Percentiles rank a stretch among this genome's conserved stretches.
Conservation (phyloP, 2,888 invertebrate genomes). For the Plebejus melissa region DNA sequence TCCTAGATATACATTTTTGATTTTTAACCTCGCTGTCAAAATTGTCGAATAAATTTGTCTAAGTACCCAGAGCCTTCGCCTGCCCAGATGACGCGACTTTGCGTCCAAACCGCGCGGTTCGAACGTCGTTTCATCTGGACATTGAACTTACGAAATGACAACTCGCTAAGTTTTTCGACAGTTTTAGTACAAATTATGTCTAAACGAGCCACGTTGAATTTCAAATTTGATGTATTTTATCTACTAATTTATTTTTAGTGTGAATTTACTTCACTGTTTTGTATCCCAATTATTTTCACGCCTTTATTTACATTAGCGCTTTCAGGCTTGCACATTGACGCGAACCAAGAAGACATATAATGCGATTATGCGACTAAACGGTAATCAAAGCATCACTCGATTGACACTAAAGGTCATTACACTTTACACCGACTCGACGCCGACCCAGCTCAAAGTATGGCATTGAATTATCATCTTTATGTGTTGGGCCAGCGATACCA, state of each 20-base stretch:
- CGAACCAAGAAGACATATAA: no score
- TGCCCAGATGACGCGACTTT: background rate
- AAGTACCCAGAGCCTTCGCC: background rate
- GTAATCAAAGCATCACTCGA: no score
- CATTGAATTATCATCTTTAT: no score
- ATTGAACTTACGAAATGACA: conserved; percentile 31
- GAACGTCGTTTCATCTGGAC: background rate
- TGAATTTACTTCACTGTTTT: background rate
- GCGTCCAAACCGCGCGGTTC: background rate
- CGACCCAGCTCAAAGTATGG: no score
- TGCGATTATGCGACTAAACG: no score
- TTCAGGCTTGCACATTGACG: background rate
- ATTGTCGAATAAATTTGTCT: background rate
- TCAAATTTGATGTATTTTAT: conserved; percentile 32
- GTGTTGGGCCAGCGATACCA: no score
- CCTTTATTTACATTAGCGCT: conserved; percentile 15
- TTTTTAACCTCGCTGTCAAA: background rate
- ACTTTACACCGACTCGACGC: no score
- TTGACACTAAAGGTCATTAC: no score
- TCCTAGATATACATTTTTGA: background rate
- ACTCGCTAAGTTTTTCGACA: conserved; percentile 37
- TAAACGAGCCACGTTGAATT: conserved; percentile 35
- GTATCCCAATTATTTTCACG: background rate
- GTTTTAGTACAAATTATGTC: conserved; percentile 53
- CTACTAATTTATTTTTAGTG: conserved; percentile 11